Base-by-base conservation (phyloP, 2,113 vertebrate genomes). In the Cyrtonyx montezumae region DNA sequence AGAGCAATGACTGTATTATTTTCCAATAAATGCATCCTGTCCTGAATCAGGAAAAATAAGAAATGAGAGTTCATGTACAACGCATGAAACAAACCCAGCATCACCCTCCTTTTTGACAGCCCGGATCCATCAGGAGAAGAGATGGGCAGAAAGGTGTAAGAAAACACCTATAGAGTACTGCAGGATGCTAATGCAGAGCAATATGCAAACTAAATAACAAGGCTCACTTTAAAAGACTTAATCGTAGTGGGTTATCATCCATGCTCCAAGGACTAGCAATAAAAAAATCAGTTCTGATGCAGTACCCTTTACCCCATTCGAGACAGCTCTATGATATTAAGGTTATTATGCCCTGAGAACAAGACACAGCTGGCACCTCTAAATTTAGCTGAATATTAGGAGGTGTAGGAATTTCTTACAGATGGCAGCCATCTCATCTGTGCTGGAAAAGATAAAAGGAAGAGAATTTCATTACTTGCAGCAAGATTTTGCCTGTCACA, bases 391-490 rank as follows among this genome's bases (percentile, higher is more conserved):
- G 68, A 70, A 82, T 62, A 37, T 71, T 40, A 53, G 36, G 62
- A 55, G 83, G 25, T 12, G 53, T 32, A 84, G 82, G 95, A 93
- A 88, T 93, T 87, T 71, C 79, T 88, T 91, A 61, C 87, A 95
- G 90, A 94, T 88, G 82, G 90, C 73, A 92, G 46, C 81, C 49
- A 62, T 86, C 85, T 90, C 82, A 36, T 56, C 92, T 76, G 49
- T 56, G 49, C 43, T 62, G 77, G 55, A 45, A 91, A 93, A 93
- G 87, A 51, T 65, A 88, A 95, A 86, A 95, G 76, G 59, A 91
- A 91, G 79, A 65, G 56, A 84, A 94, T 95, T 92, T 91, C 71
- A 88, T 95, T 90, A 82, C 87, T 80, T 67, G 21, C 78, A 69
- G 40, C 6, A 21, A 86, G 32, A 37, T 75, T 86, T 62, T 73